Evolutionary conservation across 2,888 invertebrate species (phyloP), one percentile per base, ranked within the genome.

Genomic region (Drosophila aldrichi): DNA sequence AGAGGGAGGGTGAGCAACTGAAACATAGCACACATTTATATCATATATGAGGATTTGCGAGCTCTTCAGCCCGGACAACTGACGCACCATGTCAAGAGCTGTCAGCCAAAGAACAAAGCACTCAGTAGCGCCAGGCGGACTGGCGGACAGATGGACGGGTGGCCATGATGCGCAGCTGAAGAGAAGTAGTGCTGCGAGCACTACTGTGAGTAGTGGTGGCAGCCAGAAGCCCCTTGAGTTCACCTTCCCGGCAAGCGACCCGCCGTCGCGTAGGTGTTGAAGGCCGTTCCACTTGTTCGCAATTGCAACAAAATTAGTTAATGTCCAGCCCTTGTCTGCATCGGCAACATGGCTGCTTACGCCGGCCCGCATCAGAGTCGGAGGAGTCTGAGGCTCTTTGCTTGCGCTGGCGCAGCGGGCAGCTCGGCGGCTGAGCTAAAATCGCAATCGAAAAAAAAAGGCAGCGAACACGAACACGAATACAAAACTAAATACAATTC

Each of bases 401-500:
- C 25, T 22, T n/a, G 10, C 44, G 55, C 48, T 44, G 59, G 40
- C 78, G 43, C 74, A 78, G 68, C 77, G 56, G 79, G 74, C 74
- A 70, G 58, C 55, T 70, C 51, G 67, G 49, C 72, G 60, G 71
- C 74, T 59, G 58, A 63, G 64, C 65, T 58, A 65, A 71, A 76
- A 71, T 69, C 59, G 62, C 59, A 56, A 48, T 59, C 25, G 18
- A 44, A 48, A 48, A 48, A 48, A 68, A 61, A 65, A 70, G 59
- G 48, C 63, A 69, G 48, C 41, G 57, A 66, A 52, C 48, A 79
- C 41, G 57, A 66, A 52, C 48, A 79, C 73, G 56, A 77, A 85
- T 75, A 81, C 76, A 81, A 83, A 82, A 78, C 81, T 75, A 89
- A 87, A 89, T 87, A 78, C 83, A 89, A 85, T 83, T 74, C 82